phyloP scores from a whole-genome alignment of 2,888 invertebrate genomes.

The Chrysolina americana region DNA sequence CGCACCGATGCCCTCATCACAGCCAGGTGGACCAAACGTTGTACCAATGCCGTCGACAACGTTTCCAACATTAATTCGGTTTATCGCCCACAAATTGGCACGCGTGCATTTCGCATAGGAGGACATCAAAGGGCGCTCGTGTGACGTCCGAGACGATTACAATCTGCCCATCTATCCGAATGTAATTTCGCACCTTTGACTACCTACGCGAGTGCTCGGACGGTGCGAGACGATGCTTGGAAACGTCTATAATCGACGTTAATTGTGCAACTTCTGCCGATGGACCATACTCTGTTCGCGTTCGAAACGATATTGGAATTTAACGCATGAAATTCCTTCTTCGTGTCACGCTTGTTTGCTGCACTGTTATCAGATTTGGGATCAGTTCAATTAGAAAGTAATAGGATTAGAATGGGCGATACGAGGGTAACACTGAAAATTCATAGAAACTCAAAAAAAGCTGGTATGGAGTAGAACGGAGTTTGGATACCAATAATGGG shows the following conservation, averaged over 20 bases:
- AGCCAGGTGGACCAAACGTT: background rate
- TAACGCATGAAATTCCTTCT: no score
- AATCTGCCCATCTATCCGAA: slow-evolving; percentile 12
- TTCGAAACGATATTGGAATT: no score
- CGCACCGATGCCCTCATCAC: slow-evolving; percentile 1
- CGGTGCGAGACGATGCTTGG: background rate
- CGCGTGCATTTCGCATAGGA: background rate
- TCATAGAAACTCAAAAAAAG: no score
- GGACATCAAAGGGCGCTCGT: slow-evolving; percentile 5
- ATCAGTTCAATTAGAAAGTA: no score
- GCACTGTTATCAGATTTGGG: no score
- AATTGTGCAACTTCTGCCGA: background rate
- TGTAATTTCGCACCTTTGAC: slow-evolving; percentile 12
- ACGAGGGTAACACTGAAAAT: no score
- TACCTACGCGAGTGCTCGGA: background rate
- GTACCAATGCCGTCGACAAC: background rate
- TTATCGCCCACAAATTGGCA: slow-evolving; percentile 14
- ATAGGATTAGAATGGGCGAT: no score
- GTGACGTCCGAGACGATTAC: slow-evolving; percentile 2
- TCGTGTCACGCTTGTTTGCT: no score
- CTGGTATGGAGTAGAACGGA: no score
- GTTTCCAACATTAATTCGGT: slow-evolving; percentile 17
- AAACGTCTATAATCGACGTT: background rate
- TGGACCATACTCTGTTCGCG: background rate
- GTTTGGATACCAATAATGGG: no score